Evolutionary conservation across 2,113 vertebrate genomes (phyloP).

Genomic region (Apistogramma diplotaenia): DNA sequence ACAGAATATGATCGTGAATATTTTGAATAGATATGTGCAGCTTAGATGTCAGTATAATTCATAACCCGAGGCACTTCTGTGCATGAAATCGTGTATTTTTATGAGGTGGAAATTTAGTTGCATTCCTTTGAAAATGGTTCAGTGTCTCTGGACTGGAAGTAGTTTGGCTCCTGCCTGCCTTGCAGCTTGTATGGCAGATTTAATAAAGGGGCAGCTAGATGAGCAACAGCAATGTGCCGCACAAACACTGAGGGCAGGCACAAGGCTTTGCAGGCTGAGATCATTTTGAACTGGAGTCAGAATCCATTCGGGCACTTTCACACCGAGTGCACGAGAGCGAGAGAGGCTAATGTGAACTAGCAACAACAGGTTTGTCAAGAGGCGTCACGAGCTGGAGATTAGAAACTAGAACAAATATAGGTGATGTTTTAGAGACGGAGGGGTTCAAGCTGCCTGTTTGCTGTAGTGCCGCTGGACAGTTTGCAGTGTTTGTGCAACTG

Average conservation of each 20-base stretch:
- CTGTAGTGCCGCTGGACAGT: background rate
- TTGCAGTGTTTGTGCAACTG: background rate
- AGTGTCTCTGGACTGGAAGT: background rate
- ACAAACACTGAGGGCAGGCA: background rate
- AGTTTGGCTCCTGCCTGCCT: background rate
- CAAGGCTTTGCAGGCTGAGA: background rate
- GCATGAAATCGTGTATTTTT: background rate
- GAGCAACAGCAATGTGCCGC: background rate
- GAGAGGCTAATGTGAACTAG: background rate
- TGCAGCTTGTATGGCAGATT: constrained; percentile 6
- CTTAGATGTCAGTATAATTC: background rate
- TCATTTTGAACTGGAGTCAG: background rate
- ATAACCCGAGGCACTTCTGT: fast-evolving
- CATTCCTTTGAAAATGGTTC: background rate
- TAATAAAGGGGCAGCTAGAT: background rate
- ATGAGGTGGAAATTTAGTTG: background rate
- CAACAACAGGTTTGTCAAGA: background rate
- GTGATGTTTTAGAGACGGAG: background rate
- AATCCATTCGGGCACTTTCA: background rate
- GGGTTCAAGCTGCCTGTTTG: background rate
- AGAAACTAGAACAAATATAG: background rate
- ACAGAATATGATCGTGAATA: background rate
- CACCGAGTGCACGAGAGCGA: background rate
- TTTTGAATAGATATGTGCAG: background rate
- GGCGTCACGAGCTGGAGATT: background rate